These are phyloP conservation scores for Motacilla tschutschensis DNA, from an alignment of 2,113 vertebrate species.

Conservation along the genomic window DNA sequence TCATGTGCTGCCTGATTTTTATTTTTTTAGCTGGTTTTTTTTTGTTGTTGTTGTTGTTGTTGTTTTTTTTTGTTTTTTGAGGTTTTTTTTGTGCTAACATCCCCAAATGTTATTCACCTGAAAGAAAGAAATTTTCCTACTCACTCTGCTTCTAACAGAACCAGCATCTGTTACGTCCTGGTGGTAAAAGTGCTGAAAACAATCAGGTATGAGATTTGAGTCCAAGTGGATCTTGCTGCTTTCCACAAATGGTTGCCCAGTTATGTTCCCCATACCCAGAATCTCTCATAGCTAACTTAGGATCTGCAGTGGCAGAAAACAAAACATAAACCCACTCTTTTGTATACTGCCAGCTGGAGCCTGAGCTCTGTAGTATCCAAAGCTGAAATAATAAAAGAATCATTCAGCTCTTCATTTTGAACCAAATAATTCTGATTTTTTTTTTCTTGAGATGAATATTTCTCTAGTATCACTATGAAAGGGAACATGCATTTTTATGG, in stretches of 20 bases:
- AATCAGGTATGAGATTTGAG: background rate
- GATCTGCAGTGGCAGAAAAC: constrained; percentile 19
- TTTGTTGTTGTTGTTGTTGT: background rate
- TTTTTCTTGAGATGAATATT: background rate
- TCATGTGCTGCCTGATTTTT: background rate
- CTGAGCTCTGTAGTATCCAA: constrained; percentile 10
- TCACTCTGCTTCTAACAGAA: background rate
- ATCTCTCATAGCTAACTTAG: background rate
- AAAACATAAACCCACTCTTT: constrained; percentile 28
- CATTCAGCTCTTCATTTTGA: background rate
- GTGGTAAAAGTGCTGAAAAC: background rate
- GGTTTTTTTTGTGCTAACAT: background rate
- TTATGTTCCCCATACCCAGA: background rate
- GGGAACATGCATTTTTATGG: background rate
- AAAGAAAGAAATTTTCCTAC: background rate
- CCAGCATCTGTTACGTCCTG: background rate
- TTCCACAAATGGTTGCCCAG: background rate
- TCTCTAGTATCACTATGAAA: background rate
- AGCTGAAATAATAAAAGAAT: constrained; percentile 12
- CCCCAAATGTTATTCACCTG: background rate
- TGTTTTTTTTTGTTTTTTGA: background rate
- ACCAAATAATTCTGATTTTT: background rate
- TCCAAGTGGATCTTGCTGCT: background rate
- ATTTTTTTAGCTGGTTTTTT: background rate
- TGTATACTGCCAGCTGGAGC: constrained; percentile 39